Evolutionary conservation across 2,113 vertebrate genomes (phyloP).

Genomic region (Capricornis sumatraensis): DNA sequence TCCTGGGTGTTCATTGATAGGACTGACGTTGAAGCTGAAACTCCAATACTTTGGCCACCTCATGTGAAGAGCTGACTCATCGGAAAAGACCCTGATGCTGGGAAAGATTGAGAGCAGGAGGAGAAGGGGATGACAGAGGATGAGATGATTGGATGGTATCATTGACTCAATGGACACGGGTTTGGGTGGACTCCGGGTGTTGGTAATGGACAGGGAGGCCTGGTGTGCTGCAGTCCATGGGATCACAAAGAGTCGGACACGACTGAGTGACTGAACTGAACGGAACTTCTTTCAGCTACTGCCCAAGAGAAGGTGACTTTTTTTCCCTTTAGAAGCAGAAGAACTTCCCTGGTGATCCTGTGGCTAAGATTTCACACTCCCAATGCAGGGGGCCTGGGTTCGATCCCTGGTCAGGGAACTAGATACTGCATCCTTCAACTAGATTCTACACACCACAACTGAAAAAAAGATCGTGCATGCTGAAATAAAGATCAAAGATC

Average conservation of each 20-base stretch:
- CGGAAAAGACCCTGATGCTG: no score
- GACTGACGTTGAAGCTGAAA: no score
- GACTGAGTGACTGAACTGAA: not conserved
- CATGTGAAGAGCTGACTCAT: no score
- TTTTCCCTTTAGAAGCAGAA: not conserved
- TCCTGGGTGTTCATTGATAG: no score
- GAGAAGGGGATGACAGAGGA: no score
- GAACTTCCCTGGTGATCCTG: not conserved
- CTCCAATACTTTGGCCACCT: no score
- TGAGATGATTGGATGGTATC: no score
- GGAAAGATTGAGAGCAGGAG: no score
- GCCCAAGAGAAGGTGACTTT: not conserved
- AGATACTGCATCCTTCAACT: not conserved
- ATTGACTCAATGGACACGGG: no score
- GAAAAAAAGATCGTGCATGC: not conserved
- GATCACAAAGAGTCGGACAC: accelerated
- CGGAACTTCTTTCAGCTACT: not conserved
- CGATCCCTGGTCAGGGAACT: not conserved
- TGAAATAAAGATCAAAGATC: not conserved
- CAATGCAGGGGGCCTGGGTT: not conserved
- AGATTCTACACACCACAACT: not conserved
- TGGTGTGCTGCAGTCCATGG: not conserved
- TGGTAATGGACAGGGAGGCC: not conserved
- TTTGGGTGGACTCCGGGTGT: no score
- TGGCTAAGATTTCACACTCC: not conserved